Evolutionary conservation across 2,888 invertebrate genomes (phyloP), one percentile per base, ranked within the genome.

Genomic region (Arge pagana): DNA sequence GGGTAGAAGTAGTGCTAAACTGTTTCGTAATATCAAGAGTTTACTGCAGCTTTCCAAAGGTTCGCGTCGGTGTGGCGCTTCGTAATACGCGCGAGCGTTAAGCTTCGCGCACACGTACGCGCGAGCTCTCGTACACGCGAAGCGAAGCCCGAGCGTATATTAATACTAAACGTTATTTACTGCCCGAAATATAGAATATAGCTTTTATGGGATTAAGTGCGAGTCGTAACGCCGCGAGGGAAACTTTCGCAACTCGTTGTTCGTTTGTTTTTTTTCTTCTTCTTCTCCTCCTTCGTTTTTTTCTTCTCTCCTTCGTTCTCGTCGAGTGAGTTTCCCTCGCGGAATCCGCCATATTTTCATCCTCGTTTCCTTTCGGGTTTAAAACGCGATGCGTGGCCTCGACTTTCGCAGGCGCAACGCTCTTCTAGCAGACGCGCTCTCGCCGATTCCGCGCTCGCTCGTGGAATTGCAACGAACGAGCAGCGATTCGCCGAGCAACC

Each of bases 141-240:
- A 45, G 48, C 45, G 30, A 16, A 28, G 33, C 10, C 36, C 11
- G 35, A 41, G 24, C 24, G 51, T 40, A 48, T 58, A 65, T 63
- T 61, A 66, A 59, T 60, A 61, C 55, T 57, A 58, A 64, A 60
- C 55, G 57, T 51, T 57, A 51, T 61, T 62, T 62, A 61, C 56
- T 52, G 54, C 53, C 52, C 54, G 54, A 62, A 61, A 62, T 60
- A 59, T 56, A 54, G 55, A 59, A 58, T 53, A 54, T 45, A 48
- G 42, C 52, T 50, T 45, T 49, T 26, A 48, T 8, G 50, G 57
- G 53, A 59, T 58, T 59, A 59, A 54, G 61, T 59, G 56, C 54
- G 43, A 41, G 48, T 36, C n/a, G n/a, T n/a, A n/a, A n/a, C n/a
- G n/a, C n/a, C n/a, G n/a, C n/a, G n/a, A n/a, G n/a, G n/a, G n/a